Evolutionary conservation across 92 coral and sea anemone genomes (phyloP), one percentile per base, ranked within the genome.

Genomic region (Actinernus sp.): DNA sequence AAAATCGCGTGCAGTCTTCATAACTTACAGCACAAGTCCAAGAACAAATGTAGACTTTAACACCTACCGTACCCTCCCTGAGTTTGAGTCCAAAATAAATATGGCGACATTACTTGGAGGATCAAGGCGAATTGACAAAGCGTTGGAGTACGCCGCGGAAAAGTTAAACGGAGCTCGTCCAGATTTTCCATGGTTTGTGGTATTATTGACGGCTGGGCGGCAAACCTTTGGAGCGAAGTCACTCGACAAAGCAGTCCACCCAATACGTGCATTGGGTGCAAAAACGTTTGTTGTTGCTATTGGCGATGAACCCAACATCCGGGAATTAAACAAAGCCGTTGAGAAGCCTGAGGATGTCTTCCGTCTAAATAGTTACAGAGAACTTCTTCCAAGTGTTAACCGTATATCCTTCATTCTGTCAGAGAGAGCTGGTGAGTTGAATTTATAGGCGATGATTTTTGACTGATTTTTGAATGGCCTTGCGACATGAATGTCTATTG

Each of bases 201-300:
- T 93, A 55, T 85, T 93, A 5, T 61, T 93, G 26, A 90, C 98
- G 18, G 81, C 92, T 14, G 98, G 98, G 23, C 57, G 68, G 32
- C 84, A 84, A 23, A 60, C 67, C n/a, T 36, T 78, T 11, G 84
- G 57, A 36, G 43, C 69, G 9, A 54, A 36, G 50, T 58, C 65
- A 17, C 58, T 88, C 24, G 78, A 63, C 18, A 56, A 31, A 24
- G 91, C 85, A 25, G 91, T 81, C 17, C 57, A 72, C 38, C 50
- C 80, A 41, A 48, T 93, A 21, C 73, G 51, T 27, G 63, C 78
- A 21, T 61, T 78, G 34, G 93, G 89, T 3, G 91, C 85, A 11
- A 86, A 74, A 56, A 78, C 63, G 16, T 82, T 81, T 41, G 87
- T 93, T 31, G 76, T 93, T 34, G 88, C 79, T 16, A 81, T 93